These are phyloP conservation scores for Drosophila mimetica DNA, from an alignment of 2,888 invertebrate genomes.

Conservation along the genomic window DNA sequence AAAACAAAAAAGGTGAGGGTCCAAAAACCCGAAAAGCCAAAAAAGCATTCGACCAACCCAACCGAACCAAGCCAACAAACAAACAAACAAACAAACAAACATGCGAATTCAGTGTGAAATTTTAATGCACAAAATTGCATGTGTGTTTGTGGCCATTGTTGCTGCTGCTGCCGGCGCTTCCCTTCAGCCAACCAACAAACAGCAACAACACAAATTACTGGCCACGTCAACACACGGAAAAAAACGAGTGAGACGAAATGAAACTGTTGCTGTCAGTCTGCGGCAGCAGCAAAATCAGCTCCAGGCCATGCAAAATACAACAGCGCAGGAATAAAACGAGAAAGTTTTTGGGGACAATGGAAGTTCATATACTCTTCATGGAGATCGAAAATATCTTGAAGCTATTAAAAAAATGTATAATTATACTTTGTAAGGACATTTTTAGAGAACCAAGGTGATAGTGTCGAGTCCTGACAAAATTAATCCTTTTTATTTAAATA, in stretches of 20 bases:
- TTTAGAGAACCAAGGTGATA: too few relatives aligned
- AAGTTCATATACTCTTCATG: background rate
- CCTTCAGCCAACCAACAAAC: constrained; percentile 68
- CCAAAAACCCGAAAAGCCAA: constrained; percentile 57
- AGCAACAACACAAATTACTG: constrained; percentile 44
- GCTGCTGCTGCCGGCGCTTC: constrained; percentile 33
- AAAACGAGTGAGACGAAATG: constrained; percentile 25
- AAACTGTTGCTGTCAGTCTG: constrained; percentile 68
- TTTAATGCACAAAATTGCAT: constrained; percentile 69
- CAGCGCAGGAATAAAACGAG: constrained; percentile 23
- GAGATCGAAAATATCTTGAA: too few relatives aligned
- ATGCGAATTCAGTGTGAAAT: constrained; percentile 63
- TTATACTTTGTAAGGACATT: too few relatives aligned
- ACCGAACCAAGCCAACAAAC: constrained; percentile 25
- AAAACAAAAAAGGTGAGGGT: constrained; percentile 34
- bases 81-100: constrained; percentile 20
- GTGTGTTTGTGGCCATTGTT: constrained; percentile 39
- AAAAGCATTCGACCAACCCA: constrained; percentile 53
- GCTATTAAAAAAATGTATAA: too few relatives aligned
- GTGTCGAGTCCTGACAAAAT: too few relatives aligned
- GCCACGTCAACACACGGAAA: constrained; percentile 35
- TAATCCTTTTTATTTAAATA: too few relatives aligned
- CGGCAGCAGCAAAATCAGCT: constrained; percentile 54
- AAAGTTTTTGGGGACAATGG: background rate
- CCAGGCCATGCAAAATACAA: constrained; percentile 48